These are phyloP conservation scores for Notarius lentiginosus DNA, from an alignment of 2,113 vertebrate species.

Conservation along the genomic window DNA sequence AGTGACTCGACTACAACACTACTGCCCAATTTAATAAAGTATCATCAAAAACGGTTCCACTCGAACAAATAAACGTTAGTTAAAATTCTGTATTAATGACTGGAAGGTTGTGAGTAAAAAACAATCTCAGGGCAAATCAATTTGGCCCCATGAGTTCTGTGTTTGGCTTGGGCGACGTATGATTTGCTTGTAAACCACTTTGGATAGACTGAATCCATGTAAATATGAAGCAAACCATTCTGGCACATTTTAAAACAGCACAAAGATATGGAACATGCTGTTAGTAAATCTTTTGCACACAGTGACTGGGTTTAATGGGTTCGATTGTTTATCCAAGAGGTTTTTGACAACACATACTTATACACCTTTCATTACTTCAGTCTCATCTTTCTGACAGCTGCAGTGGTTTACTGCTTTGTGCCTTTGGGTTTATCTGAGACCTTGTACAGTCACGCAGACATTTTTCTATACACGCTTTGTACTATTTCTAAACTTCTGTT, in stretches of 20 bases:
- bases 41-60: not conserved
- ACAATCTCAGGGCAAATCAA: not conserved
- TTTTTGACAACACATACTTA: not conserved
- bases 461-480: not conserved
- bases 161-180: not conserved
- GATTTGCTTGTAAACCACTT: not conserved
- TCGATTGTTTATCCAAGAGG: not conserved
- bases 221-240: not conserved
- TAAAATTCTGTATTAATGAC: not conserved
- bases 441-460: not conserved
- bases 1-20: too few relatives aligned
- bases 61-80: not conserved
- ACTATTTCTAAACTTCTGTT: not conserved
- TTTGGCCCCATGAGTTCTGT: not conserved
- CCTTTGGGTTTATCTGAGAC: not conserved
- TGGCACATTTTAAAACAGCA: not conserved
- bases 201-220: not conserved
- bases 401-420: not conserved
- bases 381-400: not conserved
- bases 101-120: not conserved
- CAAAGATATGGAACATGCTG: not conserved
- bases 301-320: not conserved
- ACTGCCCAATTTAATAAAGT: not conserved
- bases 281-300: not conserved
- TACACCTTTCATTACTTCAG: not conserved